Conservation (phyloP, 2,888 invertebrate genomes). For the Diploptera punctata region DNA sequence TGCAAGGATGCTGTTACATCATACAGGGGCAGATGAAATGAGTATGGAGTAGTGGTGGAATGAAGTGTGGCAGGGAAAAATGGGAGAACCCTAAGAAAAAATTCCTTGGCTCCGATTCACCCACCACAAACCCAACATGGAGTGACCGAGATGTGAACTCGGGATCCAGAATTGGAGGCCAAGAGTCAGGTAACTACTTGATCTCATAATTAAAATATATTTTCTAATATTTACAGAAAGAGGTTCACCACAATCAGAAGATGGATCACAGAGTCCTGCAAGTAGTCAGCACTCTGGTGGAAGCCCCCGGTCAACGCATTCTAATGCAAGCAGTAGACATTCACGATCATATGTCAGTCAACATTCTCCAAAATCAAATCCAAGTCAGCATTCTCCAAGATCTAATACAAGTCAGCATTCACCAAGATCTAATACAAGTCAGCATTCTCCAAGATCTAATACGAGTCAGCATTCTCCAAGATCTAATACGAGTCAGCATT, state of each 20-base stretch:
- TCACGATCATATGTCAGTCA: conserved; percentile 40
- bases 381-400: conserved; percentile 15
- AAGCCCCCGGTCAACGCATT: conserved; percentile 43
- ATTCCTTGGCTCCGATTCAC: too few relatives aligned
- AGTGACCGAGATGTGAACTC: too few relatives aligned
- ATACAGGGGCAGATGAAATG: too few relatives aligned
- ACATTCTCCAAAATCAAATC: conserved; percentile 44
- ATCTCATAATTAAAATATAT: too few relatives aligned
- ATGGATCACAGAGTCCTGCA: conserved; percentile 44
- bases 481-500: conserved; percentile 13
- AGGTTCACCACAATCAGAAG: background rate
- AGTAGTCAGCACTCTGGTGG: conserved; percentile 45
- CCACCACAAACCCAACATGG: too few relatives aligned
- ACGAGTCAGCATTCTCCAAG: conserved; percentile 31
- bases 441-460: conserved; percentile 30
- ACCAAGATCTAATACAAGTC: conserved; percentile 16
- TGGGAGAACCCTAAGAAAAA: too few relatives aligned
- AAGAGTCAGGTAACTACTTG: too few relatives aligned
- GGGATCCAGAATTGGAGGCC: too few relatives aligned
- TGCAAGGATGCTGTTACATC: too few relatives aligned
- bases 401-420: conserved; percentile 29
- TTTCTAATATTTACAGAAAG: too few relatives aligned
- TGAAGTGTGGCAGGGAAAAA: too few relatives aligned
- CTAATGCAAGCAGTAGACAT: conserved; percentile 44
- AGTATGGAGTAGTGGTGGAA: too few relatives aligned